Percentiles rank a stretch among this genome's conserved stretches.
These are phyloP conservation scores for Octomys mimax DNA, from an alignment of 2,797 vertebrate species.

Conservation along the genomic window DNA sequence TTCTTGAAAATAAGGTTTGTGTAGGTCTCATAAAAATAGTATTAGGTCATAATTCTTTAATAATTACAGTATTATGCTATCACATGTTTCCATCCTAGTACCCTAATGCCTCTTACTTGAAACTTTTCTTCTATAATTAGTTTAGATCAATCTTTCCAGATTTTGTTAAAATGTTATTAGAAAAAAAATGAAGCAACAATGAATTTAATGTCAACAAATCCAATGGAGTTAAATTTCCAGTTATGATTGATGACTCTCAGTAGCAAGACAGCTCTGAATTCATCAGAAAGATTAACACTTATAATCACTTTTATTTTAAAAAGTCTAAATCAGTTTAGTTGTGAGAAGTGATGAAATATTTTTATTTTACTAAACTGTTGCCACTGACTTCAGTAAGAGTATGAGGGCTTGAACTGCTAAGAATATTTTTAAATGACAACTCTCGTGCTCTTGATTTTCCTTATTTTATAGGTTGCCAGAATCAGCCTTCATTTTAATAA, in stretches of 20 bases:
- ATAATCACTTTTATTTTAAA: constrained; percentile 71
- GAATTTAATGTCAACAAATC: constrained; percentile 74
- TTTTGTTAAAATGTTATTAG: constrained; percentile 83
- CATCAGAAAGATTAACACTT: constrained; percentile 78
- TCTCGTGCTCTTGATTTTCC: constrained; percentile 15
- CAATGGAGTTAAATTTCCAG: constrained; percentile 80
- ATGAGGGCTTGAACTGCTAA: constrained; percentile 50
- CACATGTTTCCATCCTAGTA: not conserved
- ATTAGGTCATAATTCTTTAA: not conserved
- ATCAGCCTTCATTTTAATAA: constrained; percentile 15
- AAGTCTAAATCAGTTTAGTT: constrained; percentile 80
- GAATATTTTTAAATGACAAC: constrained; percentile 35
- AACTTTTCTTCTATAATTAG: constrained; percentile 39
- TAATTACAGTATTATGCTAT: not conserved
- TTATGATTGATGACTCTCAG: constrained; percentile 79
- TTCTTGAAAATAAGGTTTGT: not conserved
- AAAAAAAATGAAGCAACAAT: constrained; percentile 23
- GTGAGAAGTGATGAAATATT: constrained; percentile 70
- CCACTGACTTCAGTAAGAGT: constrained; percentile 44
- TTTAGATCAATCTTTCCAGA: constrained; percentile 15
- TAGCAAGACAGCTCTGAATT: constrained; percentile 80
- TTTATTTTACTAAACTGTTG: constrained; percentile 71
- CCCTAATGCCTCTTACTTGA: not conserved
- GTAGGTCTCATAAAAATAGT: not conserved
- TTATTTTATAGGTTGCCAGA: not conserved